Base-by-base conservation (phyloP, 2,113 vertebrate species). In the Dicrurus megarhynchus region DNA sequence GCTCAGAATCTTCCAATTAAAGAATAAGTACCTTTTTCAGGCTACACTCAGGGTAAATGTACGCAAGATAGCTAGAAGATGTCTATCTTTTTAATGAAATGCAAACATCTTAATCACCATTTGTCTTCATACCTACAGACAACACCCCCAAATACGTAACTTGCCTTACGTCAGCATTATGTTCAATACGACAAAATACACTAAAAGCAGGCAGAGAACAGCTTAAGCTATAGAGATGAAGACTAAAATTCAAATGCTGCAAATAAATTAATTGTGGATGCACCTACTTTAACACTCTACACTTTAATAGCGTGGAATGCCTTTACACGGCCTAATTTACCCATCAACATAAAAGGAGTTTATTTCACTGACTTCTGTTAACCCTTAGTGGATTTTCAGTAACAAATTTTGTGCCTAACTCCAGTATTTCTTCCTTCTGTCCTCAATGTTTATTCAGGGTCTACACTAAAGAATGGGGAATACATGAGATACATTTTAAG, bases 281-380 rank as follows among this genome's bases (percentile, higher is more conserved):
- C 8, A 44, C 30, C 27, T 55, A 70, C 81, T 80, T 97, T 75
- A 92, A 80, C 69, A 30, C 27, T 24, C 14, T 55, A 30, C 9
- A 49, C 7, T 84, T 63, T 3, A 49, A 65, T 4, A 79, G 11
- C 1, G 32, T 33, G 30, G 67, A 67, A 87, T 15, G 7, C 22
- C n/a, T 65, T 94, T 84, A 27, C 80, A 17, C 1, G 3, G 35
- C 64, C n/a, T 94, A 23, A 81, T 77, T 85, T 69, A 93, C 47
- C 70, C 61, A 74, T 16, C 52, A 69, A 74, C 33, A 73, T 47
- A 46, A 73, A 89, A 59, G 37, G 39, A 85, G 87, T 78, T 96
- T 86, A 93, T 93, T 80, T 80, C 53, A 55, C 28, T 93, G 93
- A 92, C 46, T 89, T 28, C 64, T 18, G 9, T 92, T 97, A 95